Conservation (phyloP, 2,797 vertebrate species). For the Ataeniobius toweri region DNA sequence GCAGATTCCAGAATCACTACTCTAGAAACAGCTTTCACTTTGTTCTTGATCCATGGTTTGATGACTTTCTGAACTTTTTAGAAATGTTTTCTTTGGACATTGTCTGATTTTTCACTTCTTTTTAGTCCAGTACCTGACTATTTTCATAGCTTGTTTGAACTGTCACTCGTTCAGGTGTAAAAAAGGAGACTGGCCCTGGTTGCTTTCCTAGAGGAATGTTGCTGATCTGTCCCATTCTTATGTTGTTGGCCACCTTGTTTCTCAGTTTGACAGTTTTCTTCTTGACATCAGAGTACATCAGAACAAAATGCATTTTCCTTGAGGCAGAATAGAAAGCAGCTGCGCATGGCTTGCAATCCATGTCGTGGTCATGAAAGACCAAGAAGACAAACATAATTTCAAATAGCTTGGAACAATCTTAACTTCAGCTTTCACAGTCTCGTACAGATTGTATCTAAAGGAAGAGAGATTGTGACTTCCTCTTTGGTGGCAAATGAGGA, state of each 20-base stretch:
- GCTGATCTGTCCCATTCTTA: neutral
- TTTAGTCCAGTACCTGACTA: neutral
- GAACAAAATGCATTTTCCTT: neutral
- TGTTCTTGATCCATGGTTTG: neutral
- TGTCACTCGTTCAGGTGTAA: neutral
- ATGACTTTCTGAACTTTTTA: neutral
- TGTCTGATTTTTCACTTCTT: neutral
- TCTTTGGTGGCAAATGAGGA: neutral
- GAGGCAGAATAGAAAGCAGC: neutral
- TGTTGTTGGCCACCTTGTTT: neutral
- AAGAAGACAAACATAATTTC: neutral
- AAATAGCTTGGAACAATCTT: neutral
- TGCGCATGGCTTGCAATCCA: neutral
- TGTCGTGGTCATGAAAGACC: neutral
- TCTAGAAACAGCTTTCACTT: neutral
- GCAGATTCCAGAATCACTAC: neutral
- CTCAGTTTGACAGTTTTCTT: neutral
- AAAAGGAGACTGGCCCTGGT: neutral
- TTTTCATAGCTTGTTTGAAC: neutral
- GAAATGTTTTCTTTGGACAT: neutral
- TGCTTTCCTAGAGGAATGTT: neutral
- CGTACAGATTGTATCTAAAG: neutral
- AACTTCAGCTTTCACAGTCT: neutral
- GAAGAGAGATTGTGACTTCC: neutral
- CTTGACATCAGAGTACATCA: slow-evolving; percentile 1